phyloP scores from a whole-genome alignment of 2,113 vertebrate species.

The Leucopternis melanops region DNA sequence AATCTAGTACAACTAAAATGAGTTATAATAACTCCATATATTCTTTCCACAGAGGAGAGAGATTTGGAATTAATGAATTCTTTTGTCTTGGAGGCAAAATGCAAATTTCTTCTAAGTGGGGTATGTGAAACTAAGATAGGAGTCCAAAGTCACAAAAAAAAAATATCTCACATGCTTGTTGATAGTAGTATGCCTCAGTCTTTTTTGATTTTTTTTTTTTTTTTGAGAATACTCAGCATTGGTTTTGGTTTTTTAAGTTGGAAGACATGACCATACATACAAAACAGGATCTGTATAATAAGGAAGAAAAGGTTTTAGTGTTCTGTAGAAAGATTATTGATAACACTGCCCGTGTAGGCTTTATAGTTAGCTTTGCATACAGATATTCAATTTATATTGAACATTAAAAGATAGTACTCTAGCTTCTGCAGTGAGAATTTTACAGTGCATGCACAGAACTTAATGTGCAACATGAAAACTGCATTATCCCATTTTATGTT shows the following conservation, averaged over 20 bases:
- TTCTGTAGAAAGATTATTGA: not conserved
- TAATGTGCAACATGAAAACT: constrained; percentile 13
- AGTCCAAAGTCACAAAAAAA: not conserved
- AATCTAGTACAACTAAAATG: not conserved
- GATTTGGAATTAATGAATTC: not conserved
- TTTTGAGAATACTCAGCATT: not conserved
- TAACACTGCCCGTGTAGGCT: not conserved
- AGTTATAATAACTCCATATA: not conserved
- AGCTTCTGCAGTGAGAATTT: not conserved
- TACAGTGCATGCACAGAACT: not conserved
- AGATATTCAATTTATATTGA: not conserved
- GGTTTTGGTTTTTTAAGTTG: not conserved
- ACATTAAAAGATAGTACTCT: not conserved
- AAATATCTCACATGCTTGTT: not conserved
- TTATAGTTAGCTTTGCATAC: not conserved
- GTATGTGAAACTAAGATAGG: not conserved
- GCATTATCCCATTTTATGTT: constrained; percentile 29
- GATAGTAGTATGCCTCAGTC: not conserved
- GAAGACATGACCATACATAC: not conserved
- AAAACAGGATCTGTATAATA: not conserved
- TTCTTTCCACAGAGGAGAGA: not conserved
- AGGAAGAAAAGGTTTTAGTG: not conserved
- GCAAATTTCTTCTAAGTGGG: not conserved
- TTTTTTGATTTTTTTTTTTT: not conserved
- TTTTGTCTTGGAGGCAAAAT: not conserved